Evolutionary conservation across 2,888 invertebrate genomes (phyloP).

Genomic region (Drosophila rubida): DNA sequence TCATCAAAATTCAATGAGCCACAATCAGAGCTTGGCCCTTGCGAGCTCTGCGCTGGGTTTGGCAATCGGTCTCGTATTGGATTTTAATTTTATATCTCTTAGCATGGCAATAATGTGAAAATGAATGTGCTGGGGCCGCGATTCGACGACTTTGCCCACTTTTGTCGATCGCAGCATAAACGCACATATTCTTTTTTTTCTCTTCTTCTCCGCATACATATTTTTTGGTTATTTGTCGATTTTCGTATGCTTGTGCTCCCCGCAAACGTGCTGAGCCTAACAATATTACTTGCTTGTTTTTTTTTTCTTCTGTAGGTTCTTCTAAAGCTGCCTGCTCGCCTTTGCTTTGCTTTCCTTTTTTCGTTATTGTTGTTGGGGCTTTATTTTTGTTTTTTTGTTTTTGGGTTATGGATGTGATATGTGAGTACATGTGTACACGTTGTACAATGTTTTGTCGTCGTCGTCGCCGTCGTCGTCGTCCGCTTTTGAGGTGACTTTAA

Average conservation of each 20-base stretch:
- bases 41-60: slow-evolving; percentile 27
- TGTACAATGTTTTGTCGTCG: slow-evolving; percentile 52
- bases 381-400: slow-evolving; percentile 4
- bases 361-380: slow-evolving; percentile 6
- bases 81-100: slow-evolving; percentile 17
- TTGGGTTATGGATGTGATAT: slow-evolving; percentile 37
- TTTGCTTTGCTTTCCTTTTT: slow-evolving; percentile 13
- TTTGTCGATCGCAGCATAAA: slow-evolving; percentile 45
- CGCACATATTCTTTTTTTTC: neutral
- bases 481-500: slow-evolving; percentile 57
- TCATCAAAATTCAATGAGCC: slow-evolving; percentile 74
- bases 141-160: slow-evolving; percentile 41
- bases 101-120: slow-evolving; percentile 4
- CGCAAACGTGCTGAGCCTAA: slow-evolving; percentile 76
- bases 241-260: slow-evolving; percentile 17
- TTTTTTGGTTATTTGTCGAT: slow-evolving; percentile 1
- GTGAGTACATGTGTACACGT: slow-evolving; percentile 75
- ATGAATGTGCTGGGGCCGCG: slow-evolving; percentile 19
- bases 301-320: slow-evolving; percentile 34
- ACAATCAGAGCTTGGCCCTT: slow-evolving; percentile 13
- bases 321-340: slow-evolving; percentile 29
- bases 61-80: slow-evolving; percentile 58
- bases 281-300: slow-evolving; percentile 57
- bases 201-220: neutral
- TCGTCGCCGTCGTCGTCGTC: slow-evolving; percentile 36